These are phyloP conservation scores for Trichoplusia ni DNA, from an alignment of 1,140 invertebrate genomes.

Conservation along the genomic window DNA sequence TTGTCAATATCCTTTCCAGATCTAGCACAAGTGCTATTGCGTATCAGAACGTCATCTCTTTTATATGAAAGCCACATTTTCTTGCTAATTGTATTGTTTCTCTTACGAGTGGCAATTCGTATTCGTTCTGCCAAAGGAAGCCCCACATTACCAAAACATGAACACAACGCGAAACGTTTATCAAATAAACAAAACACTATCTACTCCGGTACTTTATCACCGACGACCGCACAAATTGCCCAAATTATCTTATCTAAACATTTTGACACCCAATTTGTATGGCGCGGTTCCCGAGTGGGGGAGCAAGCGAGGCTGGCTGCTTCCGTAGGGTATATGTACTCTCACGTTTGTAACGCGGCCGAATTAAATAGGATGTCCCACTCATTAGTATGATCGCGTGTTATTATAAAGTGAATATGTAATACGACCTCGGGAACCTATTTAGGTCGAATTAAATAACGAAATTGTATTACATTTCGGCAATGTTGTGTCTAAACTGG, in stretches of 20 bases:
- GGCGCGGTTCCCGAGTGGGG: neutral
- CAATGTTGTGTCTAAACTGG: too few species aligned
- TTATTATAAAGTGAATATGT: neutral
- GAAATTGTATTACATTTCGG: too few species aligned
- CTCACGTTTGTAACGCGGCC: slow-evolving; percentile 5
- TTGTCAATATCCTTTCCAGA: too few species aligned
- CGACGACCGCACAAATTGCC: neutral
- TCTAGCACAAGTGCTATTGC: too few species aligned
- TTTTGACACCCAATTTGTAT: slow-evolving; percentile 28
- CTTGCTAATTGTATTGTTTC: too few species aligned
- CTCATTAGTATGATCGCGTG: neutral
- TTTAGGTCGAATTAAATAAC: too few species aligned
- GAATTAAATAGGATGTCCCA: slow-evolving; percentile 8
- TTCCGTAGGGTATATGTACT: slow-evolving; percentile 7
- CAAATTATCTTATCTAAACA: slow-evolving; percentile 28
- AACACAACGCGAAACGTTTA: neutral
- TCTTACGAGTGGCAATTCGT: too few species aligned
- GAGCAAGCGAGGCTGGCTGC: neutral
- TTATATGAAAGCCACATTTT: too few species aligned
- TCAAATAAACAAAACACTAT: neutral
- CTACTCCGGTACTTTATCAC: neutral
- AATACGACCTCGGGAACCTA: too few species aligned
- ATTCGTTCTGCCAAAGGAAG: too few species aligned
- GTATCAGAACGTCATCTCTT: too few species aligned
- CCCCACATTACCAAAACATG: too few species aligned